Evolutionary conservation across 30 jellyfish, hydroid and myxozoan genomes (phyloP).

Genomic region (Nemopilema nomurai): DNA sequence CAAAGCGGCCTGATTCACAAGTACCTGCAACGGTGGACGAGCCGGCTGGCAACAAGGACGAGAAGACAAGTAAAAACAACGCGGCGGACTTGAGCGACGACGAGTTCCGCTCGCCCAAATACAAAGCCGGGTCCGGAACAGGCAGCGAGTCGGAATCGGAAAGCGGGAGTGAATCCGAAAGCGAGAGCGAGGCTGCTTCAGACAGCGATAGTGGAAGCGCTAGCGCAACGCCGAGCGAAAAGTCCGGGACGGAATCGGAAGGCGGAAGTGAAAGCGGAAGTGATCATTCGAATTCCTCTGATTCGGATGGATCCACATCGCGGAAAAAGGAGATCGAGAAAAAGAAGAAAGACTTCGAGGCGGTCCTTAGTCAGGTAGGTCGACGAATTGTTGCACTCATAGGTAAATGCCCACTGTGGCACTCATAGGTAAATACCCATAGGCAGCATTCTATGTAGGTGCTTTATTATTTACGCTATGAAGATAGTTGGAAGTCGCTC

Average conservation of each 20-base stretch:
- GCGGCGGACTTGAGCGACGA: conserved; percentile 76
- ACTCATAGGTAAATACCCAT: not conserved
- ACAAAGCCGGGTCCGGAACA: conserved; percentile 59
- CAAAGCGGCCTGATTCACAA: not conserved
- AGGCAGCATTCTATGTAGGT: not conserved
- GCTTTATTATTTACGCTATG: too few relatives aligned
- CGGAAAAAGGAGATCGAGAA: conserved; percentile 48
- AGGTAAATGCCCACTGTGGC: not conserved
- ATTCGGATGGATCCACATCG: conserved; percentile 37
- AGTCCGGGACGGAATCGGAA: conserved; percentile 14
- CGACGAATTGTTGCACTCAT: not conserved
- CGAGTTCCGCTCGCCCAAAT: conserved; percentile 84
- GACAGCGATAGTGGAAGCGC: conserved; percentile 67
- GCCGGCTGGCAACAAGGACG: not conserved
- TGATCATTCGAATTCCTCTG: conserved; percentile 39
- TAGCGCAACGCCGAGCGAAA: conserved; percentile 54
- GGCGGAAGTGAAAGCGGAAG: conserved; percentile 39
- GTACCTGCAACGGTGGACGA: not conserved
- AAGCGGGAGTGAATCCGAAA: conserved; percentile 58
- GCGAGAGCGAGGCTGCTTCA: conserved; percentile 47
- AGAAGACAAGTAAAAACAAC: conserved; percentile 4
- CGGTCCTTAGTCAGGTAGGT: conserved; percentile 57
- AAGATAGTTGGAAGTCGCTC: too few relatives aligned
- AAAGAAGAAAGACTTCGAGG: conserved; percentile 53
- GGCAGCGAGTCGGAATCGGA: conserved; percentile 77